A percentile compares a stretch with the other conserved stretches of the same genome.
Evolutionary conservation across 2,888 invertebrate genomes (phyloP).

Genomic region (Dicyrtomina minuta): DNA sequence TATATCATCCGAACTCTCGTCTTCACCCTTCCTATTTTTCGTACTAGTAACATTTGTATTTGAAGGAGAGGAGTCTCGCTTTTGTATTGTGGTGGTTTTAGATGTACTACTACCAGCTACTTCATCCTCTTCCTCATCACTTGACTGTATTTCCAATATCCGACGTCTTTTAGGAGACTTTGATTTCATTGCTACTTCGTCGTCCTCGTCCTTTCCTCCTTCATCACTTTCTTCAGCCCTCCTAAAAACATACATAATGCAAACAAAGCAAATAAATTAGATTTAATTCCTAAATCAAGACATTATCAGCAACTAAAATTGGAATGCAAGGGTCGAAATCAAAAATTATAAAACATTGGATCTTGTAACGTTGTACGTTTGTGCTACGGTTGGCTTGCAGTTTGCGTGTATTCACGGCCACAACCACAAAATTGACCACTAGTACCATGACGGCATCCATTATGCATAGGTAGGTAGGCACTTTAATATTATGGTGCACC

Average conservation of each 20-base stretch:
- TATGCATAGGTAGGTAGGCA: too few relatives aligned
- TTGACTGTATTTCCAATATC: constrained; percentile 28
- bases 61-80: neutral
- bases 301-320: neutral
- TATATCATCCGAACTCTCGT: neutral
- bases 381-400: too few relatives aligned
- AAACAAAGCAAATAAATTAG: too few relatives aligned
- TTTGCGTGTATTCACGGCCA: too few relatives aligned
- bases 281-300: neutral
- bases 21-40: neutral
- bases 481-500: too few relatives aligned
- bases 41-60: neutral
- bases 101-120: too few relatives aligned
- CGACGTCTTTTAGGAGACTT: constrained; percentile 30
- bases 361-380: too few relatives aligned
- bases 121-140: constrained; percentile 30
- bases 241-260: neutral
- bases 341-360: too few relatives aligned
- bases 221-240: too few relatives aligned
- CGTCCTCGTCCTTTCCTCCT: neutral
- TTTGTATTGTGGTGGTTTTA: constrained; percentile 11
- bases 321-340: too few relatives aligned
- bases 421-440: too few relatives aligned
- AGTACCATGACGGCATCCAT: too few relatives aligned
- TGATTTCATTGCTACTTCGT: neutral